phyloP scores from a whole-genome alignment of 1,140 invertebrate species.

The Diorhabda carinulata region DNA sequence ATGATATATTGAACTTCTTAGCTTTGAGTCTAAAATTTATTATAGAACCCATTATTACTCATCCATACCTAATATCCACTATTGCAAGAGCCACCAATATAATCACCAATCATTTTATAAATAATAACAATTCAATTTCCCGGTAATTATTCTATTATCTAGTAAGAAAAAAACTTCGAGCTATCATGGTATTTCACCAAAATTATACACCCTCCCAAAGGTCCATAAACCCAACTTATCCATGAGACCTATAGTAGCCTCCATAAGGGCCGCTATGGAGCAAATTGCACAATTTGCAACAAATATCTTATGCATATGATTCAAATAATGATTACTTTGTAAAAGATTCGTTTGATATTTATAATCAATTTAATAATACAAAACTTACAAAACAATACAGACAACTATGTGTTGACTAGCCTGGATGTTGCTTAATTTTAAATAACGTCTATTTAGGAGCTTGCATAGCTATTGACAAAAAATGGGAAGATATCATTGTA shows the following conservation, averaged over 20 bases:
- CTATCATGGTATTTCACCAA: conserved; percentile 6
- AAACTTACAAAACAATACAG: conserved; percentile 4
- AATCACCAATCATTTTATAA: no score
- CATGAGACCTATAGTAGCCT: conserved; percentile 11
- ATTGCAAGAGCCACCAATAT: no score
- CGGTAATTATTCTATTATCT: no score
- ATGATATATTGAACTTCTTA: no score
- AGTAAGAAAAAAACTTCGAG: background rate
- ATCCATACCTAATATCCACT: no score
- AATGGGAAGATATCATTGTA: conserved; percentile 11
- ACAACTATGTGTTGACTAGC: conserved; percentile 7
- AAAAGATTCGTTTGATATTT: conserved; percentile 1
- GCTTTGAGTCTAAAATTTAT: no score
- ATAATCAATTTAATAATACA: conserved; percentile 8
- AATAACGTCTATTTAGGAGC: conserved; percentile 3
- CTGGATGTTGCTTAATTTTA: conserved; percentile 13
- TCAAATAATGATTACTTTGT: background rate
- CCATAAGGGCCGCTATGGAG: background rate
- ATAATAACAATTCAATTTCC: no score
- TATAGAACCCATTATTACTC: no score
- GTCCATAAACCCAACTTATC: conserved; percentile 14
- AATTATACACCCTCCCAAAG: conserved; percentile 14
- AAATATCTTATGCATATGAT: conserved; percentile 8
- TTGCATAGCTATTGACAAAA: background rate
- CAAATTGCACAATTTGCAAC: background rate